phyloP scores from a whole-genome alignment of 2,797 vertebrate species.

The Poeciliopsis turneri region DNA sequence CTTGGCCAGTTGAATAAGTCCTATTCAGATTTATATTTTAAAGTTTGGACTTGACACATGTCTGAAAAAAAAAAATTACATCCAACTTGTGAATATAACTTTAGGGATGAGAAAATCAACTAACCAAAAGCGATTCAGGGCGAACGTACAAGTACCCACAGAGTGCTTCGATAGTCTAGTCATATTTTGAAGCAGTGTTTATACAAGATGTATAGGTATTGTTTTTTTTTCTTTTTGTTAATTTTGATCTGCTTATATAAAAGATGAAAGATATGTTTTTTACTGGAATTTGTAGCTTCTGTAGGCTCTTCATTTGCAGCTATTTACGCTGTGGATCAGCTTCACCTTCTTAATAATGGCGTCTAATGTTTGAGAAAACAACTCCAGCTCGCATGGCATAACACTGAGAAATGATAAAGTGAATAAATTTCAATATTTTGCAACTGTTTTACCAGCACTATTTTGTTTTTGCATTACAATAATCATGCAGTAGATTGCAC shows the following conservation, averaged over 20 bases:
- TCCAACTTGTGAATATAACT: background rate
- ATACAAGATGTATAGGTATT: background rate
- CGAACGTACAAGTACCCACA: background rate
- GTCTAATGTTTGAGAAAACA: background rate
- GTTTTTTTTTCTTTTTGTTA: background rate
- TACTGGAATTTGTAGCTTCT: background rate
- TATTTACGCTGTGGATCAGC: background rate
- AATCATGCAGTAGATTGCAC: background rate
- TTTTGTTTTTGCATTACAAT: background rate
- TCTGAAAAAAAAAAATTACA: constrained; percentile 4
- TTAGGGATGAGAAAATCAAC: background rate
- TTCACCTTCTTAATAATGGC: background rate
- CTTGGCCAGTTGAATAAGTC: constrained; percentile 36
- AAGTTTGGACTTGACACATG: constrained; percentile 12
- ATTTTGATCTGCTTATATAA: background rate
- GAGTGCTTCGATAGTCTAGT: background rate
- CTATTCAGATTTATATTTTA: constrained; percentile 39
- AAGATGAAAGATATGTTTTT: background rate
- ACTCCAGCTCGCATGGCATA: background rate
- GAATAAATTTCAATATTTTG: background rate
- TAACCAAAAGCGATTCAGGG: background rate
- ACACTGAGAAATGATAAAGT: background rate
- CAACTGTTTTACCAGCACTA: background rate
- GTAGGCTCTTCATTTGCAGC: background rate
- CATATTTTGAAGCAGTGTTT: background rate